Percentiles rank a stretch among this genome's conserved stretches.
phyloP scores from a whole-genome alignment of 35 echinoderm and acorn worm species.

The Eucidaris tribuloides region DNA sequence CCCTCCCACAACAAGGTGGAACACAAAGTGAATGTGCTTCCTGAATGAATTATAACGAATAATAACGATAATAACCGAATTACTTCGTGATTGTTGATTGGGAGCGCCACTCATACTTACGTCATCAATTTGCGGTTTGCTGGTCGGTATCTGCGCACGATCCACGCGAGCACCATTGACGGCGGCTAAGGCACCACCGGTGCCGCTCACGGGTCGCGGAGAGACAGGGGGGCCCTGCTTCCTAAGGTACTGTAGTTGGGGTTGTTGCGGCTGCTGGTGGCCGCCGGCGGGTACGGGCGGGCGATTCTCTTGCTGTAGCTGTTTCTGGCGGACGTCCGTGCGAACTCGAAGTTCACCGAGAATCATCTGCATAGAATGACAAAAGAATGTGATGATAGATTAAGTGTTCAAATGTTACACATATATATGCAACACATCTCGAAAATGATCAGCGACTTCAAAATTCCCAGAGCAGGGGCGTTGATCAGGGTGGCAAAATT shows the following conservation, averaged over 20 bases:
- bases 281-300: not conserved
- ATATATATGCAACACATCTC: too few species aligned
- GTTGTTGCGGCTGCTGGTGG: not conserved
- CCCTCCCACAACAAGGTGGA: too few species aligned
- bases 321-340: slow-evolving; percentile 45
- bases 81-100: too few species aligned
- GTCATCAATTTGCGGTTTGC: slow-evolving; percentile 64
- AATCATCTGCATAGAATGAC: slow-evolving; percentile 31
- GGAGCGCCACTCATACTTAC: too few species aligned
- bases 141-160: slow-evolving; percentile 50
- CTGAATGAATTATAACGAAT: too few species aligned
- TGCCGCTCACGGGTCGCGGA: slow-evolving; percentile 28
- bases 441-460: not conserved
- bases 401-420: too few species aligned
- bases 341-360: slow-evolving; percentile 41
- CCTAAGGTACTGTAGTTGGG: not conserved
- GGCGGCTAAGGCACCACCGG: slow-evolving; percentile 14
- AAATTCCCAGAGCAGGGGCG: too few species aligned
- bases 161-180: slow-evolving; percentile 21
- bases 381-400: too few species aligned
- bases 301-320: slow-evolving; percentile 26
- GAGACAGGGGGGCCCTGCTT: slow-evolving; percentile 46
- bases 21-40: too few species aligned
- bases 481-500: too few species aligned
- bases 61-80: too few species aligned